These are phyloP conservation scores for Sphaeridia pumilis DNA, from an alignment of 2,888 invertebrate genomes.

Conservation along the genomic window DNA sequence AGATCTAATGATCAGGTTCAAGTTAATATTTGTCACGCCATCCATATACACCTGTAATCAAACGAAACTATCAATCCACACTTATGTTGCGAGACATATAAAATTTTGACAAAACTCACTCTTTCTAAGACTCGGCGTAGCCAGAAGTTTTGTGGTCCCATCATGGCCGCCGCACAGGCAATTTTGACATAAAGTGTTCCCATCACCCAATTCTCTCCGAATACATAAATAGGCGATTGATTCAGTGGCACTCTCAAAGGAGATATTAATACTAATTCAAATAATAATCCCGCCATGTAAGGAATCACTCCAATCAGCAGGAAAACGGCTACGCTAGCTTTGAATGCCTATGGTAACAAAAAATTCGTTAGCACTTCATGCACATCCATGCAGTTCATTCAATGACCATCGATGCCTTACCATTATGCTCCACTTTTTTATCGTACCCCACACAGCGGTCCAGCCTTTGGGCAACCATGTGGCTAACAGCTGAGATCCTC, in stretches of 20 bases:
- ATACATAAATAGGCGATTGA: conserved; percentile 59
- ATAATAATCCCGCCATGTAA: conserved; percentile 74
- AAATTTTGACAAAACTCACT: conserved; percentile 37
- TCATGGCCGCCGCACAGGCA: conserved; percentile 88
- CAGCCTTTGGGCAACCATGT: conserved; percentile 70
- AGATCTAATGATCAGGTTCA: conserved; percentile 70
- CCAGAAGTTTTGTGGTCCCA: conserved; percentile 92
- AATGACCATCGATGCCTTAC: conserved; percentile 21
- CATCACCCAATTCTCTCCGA: conserved; percentile 68
- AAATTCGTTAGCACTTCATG: conserved; percentile 6
- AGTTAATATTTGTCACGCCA: conserved; percentile 82
- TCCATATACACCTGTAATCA: conserved; percentile 63
- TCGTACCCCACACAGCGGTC: conserved; percentile 28
- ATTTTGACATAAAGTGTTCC: conserved; percentile 97
- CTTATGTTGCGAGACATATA: neutral
- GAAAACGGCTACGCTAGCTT: conserved; percentile 55
- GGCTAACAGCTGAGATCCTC: conserved; percentile 66
- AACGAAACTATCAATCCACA: conserved; percentile 6
- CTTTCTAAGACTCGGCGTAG: conserved; percentile 82
- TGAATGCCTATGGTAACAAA: conserved; percentile 47
- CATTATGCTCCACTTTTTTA: conserved; percentile 31
- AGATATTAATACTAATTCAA: conserved; percentile 82
- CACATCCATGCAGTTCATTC: conserved; percentile 2
- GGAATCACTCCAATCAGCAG: conserved; percentile 82
- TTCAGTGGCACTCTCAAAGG: conserved; percentile 84